A percentile compares a stretch with the other conserved stretches of the same genome.
Conservation (phyloP, 2,113 vertebrate species). For the Rhadina sibilatrix region DNA sequence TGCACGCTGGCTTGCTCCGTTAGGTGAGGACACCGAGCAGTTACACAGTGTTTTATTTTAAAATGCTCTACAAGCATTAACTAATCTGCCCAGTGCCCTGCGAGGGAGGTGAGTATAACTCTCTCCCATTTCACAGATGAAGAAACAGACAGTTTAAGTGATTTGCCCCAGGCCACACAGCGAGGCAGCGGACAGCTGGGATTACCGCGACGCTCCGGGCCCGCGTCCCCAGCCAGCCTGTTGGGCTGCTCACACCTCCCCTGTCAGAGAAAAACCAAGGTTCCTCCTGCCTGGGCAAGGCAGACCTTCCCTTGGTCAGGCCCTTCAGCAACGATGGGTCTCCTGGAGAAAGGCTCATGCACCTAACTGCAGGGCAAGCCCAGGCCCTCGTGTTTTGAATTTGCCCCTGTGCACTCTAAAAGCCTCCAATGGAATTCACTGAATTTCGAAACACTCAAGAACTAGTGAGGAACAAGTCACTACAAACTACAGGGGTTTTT, state of each 20-base stretch:
- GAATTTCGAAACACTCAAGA: background rate
- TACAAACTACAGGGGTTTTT: background rate
- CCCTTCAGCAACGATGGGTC: background rate
- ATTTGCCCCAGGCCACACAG: background rate
- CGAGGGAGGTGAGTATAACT: background rate
- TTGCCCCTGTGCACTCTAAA: background rate
- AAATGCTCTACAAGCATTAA: slow-evolving; percentile 4
- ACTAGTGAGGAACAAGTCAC: background rate
- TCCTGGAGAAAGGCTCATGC: background rate
- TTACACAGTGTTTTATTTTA: background rate
- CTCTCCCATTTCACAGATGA: slow-evolving; percentile 40
- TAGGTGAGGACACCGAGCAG: background rate
- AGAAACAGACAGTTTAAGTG: slow-evolving; percentile 35
- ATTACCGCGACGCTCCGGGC: fast-evolving
- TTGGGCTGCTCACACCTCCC: background rate
- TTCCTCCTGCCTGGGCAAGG: background rate
- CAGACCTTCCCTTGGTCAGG: background rate
- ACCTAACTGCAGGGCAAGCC: background rate
- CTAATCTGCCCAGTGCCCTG: background rate
- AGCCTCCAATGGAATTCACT: background rate
- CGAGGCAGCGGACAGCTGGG: background rate
- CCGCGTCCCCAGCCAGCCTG: fast-evolving
- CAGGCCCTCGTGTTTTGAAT: fast-evolving
- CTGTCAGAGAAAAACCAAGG: fast-evolving
- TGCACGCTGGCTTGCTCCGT: fast-evolving